phyloP scores from a whole-genome alignment of 2,888 invertebrate genomes.

The Torymus aiolomorphi region DNA sequence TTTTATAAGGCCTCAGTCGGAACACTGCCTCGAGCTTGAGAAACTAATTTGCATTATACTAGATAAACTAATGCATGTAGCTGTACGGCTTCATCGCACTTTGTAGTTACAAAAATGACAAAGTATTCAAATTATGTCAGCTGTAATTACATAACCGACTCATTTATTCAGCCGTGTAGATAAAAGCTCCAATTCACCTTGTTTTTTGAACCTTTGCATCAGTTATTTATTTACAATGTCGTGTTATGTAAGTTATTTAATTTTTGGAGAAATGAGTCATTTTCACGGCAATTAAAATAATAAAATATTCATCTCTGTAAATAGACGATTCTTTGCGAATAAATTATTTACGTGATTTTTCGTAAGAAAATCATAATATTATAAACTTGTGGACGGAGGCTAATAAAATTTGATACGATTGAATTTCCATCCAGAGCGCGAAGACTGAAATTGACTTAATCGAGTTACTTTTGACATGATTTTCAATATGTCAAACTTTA shows the following conservation, averaged over 20 bases:
- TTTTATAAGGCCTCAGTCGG: slow-evolving; percentile 22
- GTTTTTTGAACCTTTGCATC: not conserved
- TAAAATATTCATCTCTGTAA: too few species aligned
- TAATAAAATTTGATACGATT: not conserved
- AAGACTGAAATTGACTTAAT: slow-evolving; percentile 19
- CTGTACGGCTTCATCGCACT: slow-evolving; percentile 23
- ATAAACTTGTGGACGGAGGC: too few species aligned
- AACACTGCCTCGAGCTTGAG: slow-evolving; percentile 7
- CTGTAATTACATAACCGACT: not conserved
- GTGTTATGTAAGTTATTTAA: too few species aligned
- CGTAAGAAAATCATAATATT: too few species aligned
- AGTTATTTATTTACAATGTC: not conserved
- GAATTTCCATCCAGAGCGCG: not conserved
- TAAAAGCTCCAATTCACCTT: not conserved
- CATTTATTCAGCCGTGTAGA: not conserved
- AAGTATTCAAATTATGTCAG: slow-evolving; percentile 19
- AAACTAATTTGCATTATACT: slow-evolving; percentile 28
- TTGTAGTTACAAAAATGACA: slow-evolving; percentile 13
- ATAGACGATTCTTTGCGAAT: too few species aligned
- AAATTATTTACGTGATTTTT: too few species aligned
- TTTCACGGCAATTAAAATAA: too few species aligned
- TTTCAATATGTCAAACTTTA: slow-evolving; percentile 27
- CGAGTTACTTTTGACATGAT: slow-evolving; percentile 18
- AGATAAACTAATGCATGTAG: slow-evolving; percentile 14
- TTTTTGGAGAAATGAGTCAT: too few species aligned